Conservation (phyloP, 2,797 vertebrate genomes). For the Percopsis omiscomaycus region DNA sequence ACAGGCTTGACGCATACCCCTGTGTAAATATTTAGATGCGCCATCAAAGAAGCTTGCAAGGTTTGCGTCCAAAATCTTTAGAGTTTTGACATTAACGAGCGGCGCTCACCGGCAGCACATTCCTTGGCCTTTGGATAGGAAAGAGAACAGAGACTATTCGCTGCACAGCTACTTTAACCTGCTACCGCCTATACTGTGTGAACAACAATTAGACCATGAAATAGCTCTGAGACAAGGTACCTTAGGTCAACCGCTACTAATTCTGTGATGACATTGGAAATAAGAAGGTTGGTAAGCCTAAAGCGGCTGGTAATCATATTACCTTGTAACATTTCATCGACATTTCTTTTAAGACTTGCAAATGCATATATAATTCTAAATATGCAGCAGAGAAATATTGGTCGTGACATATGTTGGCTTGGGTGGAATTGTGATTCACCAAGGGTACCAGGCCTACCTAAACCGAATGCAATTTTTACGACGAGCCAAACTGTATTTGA, state of each 20-base stretch:
- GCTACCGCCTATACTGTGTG: conserved; percentile 6
- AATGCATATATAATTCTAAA: no score
- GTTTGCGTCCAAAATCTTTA: conserved; percentile 64
- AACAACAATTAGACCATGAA: conserved; percentile 60
- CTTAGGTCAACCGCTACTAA: conserved; percentile 47
- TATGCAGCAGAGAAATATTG: no score
- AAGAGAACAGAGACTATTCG: neutral
- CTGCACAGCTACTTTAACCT: conserved; percentile 16
- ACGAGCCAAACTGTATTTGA: no score
- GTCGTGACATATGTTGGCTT: no score
- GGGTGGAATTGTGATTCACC: no score
- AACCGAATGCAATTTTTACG: no score
- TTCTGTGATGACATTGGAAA: conserved; percentile 42
- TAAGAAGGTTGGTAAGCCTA: conserved; percentile 15
- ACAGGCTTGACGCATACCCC: conserved; percentile 59
- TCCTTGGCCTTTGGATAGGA: conserved; percentile 49
- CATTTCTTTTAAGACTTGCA: no score
- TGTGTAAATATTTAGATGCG: conserved; percentile 77
- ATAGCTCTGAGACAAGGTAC: conserved; percentile 46
- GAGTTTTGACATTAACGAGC: conserved; percentile 69
- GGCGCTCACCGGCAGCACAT: conserved; percentile 39
- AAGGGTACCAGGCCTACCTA: no score
- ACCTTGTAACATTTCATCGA: no score
- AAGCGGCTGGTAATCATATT: neutral
- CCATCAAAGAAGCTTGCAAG: conserved; percentile 44